phyloP scores from a whole-genome alignment of 1,140 invertebrate species.

The Drosophila repletoides region DNA sequence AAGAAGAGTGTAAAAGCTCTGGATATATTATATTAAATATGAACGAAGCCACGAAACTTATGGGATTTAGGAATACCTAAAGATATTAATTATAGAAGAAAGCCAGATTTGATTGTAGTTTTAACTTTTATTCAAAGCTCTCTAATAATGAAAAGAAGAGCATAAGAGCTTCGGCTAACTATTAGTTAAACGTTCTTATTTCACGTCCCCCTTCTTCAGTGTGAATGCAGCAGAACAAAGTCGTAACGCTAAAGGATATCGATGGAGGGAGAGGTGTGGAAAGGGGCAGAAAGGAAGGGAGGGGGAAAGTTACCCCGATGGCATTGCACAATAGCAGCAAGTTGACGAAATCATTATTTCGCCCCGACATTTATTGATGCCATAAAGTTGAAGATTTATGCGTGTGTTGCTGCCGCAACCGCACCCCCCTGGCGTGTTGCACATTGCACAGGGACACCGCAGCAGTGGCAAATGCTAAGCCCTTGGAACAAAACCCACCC shows the following conservation, averaged over 20 bases:
- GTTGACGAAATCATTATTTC: slow-evolving; percentile 80
- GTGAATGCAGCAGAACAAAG: slow-evolving; percentile 26
- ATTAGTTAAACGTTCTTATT: not conserved
- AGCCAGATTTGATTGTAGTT: no score
- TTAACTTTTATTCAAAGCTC: not conserved
- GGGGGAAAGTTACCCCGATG: slow-evolving; percentile 35
- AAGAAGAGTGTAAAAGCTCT: no score
- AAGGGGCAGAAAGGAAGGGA: not conserved
- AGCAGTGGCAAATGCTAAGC: slow-evolving; percentile 17
- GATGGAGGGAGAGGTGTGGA: no score
- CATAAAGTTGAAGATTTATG: slow-evolving; percentile 80
- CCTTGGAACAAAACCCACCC: slow-evolving; percentile 52
- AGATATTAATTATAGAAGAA: not conserved
- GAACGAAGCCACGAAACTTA: no score
- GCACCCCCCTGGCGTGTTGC: slow-evolving; percentile 37
- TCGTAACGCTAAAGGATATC: slow-evolving; percentile 16
- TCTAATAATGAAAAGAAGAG: not conserved
- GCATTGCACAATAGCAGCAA: slow-evolving; percentile 64
- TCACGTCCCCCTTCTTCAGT: not conserved
- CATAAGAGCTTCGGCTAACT: not conserved
- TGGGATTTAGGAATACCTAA: not conserved
- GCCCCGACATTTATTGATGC: slow-evolving; percentile 79
- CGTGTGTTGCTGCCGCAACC: slow-evolving; percentile 45
- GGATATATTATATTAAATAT: no score
- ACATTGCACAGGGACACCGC: slow-evolving; percentile 13